Evolutionary conservation across 2,888 invertebrate genomes (phyloP).

Genomic region (Perizoma flavofasciatum): DNA sequence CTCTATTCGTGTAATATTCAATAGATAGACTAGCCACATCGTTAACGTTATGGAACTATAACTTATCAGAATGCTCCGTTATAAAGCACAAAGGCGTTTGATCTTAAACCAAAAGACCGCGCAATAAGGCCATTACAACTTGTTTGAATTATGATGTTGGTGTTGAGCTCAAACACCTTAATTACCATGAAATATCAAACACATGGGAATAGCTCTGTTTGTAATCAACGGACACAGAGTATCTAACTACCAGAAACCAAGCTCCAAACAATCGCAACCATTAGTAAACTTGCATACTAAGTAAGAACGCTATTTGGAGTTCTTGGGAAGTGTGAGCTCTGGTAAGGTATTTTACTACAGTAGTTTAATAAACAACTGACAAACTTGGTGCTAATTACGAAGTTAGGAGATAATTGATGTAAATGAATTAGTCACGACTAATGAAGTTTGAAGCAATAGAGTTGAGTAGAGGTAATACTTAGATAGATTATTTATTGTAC

Average conservation of each 20-base stretch:
- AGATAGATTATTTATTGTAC: too few relatives aligned
- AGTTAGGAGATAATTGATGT: neutral
- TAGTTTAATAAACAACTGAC: neutral
- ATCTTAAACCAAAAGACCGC: slow-evolving; percentile 23
- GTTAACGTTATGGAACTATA: neutral
- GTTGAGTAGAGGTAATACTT: too few relatives aligned
- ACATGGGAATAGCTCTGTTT: slow-evolving; percentile 18
- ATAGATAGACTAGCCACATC: too few relatives aligned
- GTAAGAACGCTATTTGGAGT: too few relatives aligned
- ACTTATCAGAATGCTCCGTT: neutral
- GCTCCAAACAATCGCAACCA: neutral
- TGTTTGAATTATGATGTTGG: slow-evolving; percentile 19
- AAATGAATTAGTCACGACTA: neutral
- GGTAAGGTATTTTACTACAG: too few relatives aligned
- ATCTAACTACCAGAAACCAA: neutral
- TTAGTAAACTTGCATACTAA: neutral
- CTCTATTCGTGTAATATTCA: too few relatives aligned
- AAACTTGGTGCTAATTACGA: neutral
- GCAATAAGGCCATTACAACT: slow-evolving; percentile 13
- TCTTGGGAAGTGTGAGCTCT: too few relatives aligned
- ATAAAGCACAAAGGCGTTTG: slow-evolving; percentile 14
- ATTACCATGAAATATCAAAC: slow-evolving; percentile 38
- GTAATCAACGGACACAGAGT: slow-evolving; percentile 16
- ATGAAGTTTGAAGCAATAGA: too few relatives aligned
- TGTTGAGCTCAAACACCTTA: slow-evolving; percentile 30